Percentiles rank a stretch among this genome's conserved stretches.
Conservation (phyloP, 1,140 invertebrate species). For the Drosophila kepulauana region DNA sequence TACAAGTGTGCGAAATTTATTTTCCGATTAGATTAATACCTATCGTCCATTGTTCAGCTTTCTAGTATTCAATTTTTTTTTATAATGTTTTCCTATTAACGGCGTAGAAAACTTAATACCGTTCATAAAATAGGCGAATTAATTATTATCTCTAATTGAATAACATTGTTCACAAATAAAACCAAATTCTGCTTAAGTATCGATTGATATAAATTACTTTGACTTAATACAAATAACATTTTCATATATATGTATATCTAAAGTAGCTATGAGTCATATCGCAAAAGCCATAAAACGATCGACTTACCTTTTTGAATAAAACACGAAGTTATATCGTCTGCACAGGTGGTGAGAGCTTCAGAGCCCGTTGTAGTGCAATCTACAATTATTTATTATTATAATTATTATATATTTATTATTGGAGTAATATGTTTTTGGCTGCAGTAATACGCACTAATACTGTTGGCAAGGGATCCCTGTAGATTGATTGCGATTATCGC, state of each 20-base stretch:
- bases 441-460: constrained; percentile 12
- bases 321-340: not conserved
- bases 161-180: not conserved
- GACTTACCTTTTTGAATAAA: constrained; percentile 26
- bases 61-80: not conserved
- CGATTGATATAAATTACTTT: not conserved
- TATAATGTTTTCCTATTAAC: not conserved
- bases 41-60: not conserved
- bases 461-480: not conserved
- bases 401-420: no score
- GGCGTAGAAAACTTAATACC: not conserved
- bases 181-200: not conserved
- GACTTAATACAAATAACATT: not conserved
- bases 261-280: constrained; percentile 27
- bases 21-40: not conserved
- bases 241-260: not conserved
- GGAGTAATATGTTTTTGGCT: no score
- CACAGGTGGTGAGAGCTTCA: not conserved
- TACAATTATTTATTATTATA: not conserved
- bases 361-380: constrained; percentile 11
- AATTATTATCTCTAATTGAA: constrained; percentile 12
- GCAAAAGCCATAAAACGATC: not conserved
- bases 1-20: not conserved
- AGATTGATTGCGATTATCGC: constrained; percentile 29
- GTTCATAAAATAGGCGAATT: not conserved